Conservation (phyloP, 2,113 vertebrate species). For the Callospermophilus lateralis region DNA sequence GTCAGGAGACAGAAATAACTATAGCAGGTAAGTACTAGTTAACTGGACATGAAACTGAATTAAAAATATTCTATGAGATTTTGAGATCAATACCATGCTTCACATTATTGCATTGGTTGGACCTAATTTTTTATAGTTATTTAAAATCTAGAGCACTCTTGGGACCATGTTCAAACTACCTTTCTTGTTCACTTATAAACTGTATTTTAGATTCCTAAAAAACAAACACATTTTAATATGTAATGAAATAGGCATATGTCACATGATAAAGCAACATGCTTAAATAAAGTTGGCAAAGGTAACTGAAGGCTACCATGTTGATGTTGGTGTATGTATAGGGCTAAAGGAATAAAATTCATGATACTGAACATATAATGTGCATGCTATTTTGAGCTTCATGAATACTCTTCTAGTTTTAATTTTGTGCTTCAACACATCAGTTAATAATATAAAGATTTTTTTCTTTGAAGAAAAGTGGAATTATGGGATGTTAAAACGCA, state of each 20-base stretch:
- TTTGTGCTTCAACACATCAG: constrained; percentile 32
- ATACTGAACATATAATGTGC: constrained; percentile 12
- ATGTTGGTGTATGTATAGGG: not conserved
- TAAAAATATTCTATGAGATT: constrained; percentile 14
- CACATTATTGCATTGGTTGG: constrained; percentile 4
- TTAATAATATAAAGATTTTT: not conserved
- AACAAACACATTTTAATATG: constrained; percentile 40
- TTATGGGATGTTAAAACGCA: constrained; percentile 26
- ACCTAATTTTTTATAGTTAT: constrained; percentile 17
- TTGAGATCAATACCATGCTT: not conserved
- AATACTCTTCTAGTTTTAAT: constrained; percentile 36
- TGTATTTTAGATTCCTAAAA: constrained; percentile 4
- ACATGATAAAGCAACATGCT: constrained; percentile 28
- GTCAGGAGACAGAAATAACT: not conserved
- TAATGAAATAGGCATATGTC: not conserved
- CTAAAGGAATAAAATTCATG: constrained; percentile 12
- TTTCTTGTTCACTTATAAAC: constrained; percentile 14
- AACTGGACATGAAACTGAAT: constrained; percentile 24
- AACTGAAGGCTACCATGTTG: constrained; percentile 35
- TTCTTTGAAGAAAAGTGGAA: not conserved
- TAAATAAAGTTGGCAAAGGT: constrained; percentile 41
- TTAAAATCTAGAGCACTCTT: not conserved
- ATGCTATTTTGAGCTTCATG: not conserved
- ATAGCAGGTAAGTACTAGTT: not conserved
- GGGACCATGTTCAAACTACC: not conserved